Base-by-base conservation (phyloP, 1,140 invertebrate species). In the Papilio machaon region DNA sequence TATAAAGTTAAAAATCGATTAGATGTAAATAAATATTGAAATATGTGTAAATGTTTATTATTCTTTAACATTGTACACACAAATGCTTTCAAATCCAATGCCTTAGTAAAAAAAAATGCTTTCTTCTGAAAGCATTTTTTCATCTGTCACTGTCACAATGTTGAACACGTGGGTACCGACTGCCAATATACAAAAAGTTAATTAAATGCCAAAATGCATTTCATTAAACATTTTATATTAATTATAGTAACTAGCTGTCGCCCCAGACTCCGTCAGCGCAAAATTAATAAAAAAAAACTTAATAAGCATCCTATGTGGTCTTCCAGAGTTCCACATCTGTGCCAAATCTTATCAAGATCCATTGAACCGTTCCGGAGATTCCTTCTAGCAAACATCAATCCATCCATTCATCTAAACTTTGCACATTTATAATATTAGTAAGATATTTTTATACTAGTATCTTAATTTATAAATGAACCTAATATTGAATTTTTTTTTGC, bases 51-150 rank as follows among this genome's bases (percentile, higher is more conserved):
- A 1, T 30, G 9, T 60, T 60, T 58, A 9, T 64, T 70, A 70
- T 70, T 38, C 11, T 70, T 70, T 67, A 11, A 67, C 23, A 67
- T 67, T 67, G 64, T 35, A 67, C 30, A 13, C 35, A 70, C 60
- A 70, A 70, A 70, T 70, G 30, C 64, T 70, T 70, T 70, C 30
- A 70, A 30, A n/a, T n/a, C n/a, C n/a, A n/a, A n/a, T n/a, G n/a
- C n/a, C n/a, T n/a, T n/a, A n/a, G n/a, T n/a, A n/a, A n/a, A n/a
- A n/a, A n/a, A n/a, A n/a, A n/a, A n/a, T n/a, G n/a, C n/a, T n/a
- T n/a, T n/a, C n/a, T n/a, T n/a, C n/a, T n/a, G n/a, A n/a, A n/a
- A n/a, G n/a, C n/a, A n/a, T n/a, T n/a, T n/a, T n/a, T n/a, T n/a
- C 30, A 13, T 70, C 23, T 70, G 64, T 70, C 64, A 70, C 38